Percentiles rank a stretch among this genome's conserved stretches.
These are phyloP conservation scores for Phrynocephalus guinanensis DNA, from an alignment of 2,797 vertebrate species.

Conservation along the genomic window DNA sequence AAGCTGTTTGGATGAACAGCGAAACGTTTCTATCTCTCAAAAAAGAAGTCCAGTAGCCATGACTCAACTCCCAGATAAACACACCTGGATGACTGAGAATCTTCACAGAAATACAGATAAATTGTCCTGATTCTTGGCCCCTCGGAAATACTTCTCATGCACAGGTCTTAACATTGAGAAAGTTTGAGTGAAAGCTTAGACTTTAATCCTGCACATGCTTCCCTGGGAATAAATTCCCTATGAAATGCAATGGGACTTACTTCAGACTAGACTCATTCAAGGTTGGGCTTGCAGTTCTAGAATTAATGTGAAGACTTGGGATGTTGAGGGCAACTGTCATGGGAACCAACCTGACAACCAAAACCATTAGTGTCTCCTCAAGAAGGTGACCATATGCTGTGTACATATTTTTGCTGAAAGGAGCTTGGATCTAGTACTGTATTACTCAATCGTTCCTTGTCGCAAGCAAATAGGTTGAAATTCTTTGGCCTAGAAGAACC, in stretches of 20 bases:
- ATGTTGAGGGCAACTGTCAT: neutral
- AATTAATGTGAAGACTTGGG: neutral
- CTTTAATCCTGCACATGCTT: neutral
- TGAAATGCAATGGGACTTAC: neutral
- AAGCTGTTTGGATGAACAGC: too few species aligned
- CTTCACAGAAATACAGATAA: too few species aligned
- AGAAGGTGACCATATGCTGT: neutral
- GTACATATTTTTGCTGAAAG: neutral
- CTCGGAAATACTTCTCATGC: neutral
- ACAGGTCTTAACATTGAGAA: neutral
- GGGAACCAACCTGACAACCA: neutral
- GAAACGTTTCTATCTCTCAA: too few species aligned
- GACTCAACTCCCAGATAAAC: too few species aligned
- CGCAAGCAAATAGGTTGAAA: neutral
- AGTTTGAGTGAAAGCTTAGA: neutral
- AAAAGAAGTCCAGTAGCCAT: too few species aligned
- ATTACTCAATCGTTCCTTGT: neutral
- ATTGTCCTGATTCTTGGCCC: too few species aligned
- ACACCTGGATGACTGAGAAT: too few species aligned
- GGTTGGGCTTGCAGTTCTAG: neutral
- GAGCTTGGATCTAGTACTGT: neutral
- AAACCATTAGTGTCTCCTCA: neutral
- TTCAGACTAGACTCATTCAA: neutral
- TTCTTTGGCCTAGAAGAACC: neutral
- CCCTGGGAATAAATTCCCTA: neutral